phyloP scores from a whole-genome alignment of 2,113 vertebrate genomes.

The zebrafish (Danio rerio) region GRCz12tu NC_133199.1:38508501-38509000 shows the following conservation, averaged over 20 bases:
- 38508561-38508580: not conserved
- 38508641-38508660: not conserved
- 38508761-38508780: not conserved
- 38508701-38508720: conserved; percentile 25
- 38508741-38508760: not conserved
- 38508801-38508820: not conserved
- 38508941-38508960: conserved; percentile 41
- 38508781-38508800: not conserved
- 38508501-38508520: not conserved
- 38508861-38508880: conserved; percentile 22
- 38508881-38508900: conserved; percentile 15
- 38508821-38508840: not conserved
- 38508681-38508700: not conserved
- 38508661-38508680: conserved; percentile 9
- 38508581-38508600: conserved; percentile 9
- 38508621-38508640: conserved; percentile 21
- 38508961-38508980: conserved; percentile 41
- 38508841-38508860: not conserved
- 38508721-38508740: not conserved
- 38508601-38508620: not conserved
- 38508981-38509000: conserved; percentile 30
- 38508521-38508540: not conserved
- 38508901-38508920: conserved; percentile 38
- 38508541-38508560: not conserved
- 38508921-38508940: conserved; percentile 12